Evolutionary conservation across 2,888 invertebrate genomes (phyloP), one percentile per base, ranked within the genome.

Genomic region (Amphimallon solstitiale): DNA sequence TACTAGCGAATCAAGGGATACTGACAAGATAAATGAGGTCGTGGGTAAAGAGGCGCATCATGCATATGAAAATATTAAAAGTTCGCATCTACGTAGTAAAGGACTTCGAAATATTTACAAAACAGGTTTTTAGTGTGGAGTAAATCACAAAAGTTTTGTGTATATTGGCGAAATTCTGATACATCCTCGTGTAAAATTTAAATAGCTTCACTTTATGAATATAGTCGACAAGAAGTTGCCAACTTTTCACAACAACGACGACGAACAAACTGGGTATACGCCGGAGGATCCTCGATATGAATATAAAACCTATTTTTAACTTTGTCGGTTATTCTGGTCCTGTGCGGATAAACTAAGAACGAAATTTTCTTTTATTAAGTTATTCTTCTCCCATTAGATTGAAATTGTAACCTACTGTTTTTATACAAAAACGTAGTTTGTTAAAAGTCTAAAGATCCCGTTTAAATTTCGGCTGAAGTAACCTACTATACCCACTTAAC

Each of bases 131-230:
- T 59, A 59, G 43, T 29, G 34, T 10, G 45, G 63, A 63, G 63
- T 56, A 56, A 64, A 64, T 64, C 48, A 46, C 56, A 43, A 64
- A 64, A 64, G 54, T 64, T n/a, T 64, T 38, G 40, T 52, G 38
- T 64, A 56, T 64, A 54, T 54, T 64, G 54, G 56, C 19, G 23
- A 56, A 56, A 64, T 64, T 52, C 54, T 64, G 64, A 64, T 64
- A 46, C 64, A 64, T 64, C 56, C 38, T 29, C n/a, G 45, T 35
- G 54, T 48, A 38, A 54, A 54, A 56, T 48, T 64, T 64, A 64
- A 64, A 64, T 48, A 64, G 34, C 45, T 49, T 23, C 64, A 56
- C 56, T 37, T 46, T 52, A 52, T 46, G 46, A 56, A 64, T 29
- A 46, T 35, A 43, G 56, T 46, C 37, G 64, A 43, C 43, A 56